A percentile compares a stretch with the other conserved stretches of the same genome.
Evolutionary conservation across 2,888 invertebrate species (phyloP).

Genomic region (Caenorhabditis sp.): DNA sequence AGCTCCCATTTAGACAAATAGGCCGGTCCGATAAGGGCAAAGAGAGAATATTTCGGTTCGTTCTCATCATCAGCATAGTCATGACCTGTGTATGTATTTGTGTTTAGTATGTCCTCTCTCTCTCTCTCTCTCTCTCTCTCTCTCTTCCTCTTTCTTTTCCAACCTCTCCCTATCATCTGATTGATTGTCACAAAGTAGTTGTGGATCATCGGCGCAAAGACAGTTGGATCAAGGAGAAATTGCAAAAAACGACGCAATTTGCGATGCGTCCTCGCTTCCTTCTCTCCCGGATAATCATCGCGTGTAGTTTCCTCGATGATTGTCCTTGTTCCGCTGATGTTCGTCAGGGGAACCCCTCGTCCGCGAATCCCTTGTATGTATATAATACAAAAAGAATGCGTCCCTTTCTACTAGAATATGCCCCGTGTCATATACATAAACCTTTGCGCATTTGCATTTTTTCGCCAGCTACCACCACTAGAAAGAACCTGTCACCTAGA

Average conservation of each 20-base stretch:
- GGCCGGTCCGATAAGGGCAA: conserved; percentile 34
- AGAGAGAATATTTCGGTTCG: conserved; percentile 22
- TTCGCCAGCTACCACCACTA: background rate
- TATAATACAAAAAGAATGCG: background rate
- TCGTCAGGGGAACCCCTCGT: background rate
- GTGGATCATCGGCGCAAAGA: background rate
- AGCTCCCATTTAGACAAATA: conserved; percentile 41
- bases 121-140: background rate
- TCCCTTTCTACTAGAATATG: background rate
- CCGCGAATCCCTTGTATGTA: background rate
- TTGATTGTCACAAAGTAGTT: background rate
- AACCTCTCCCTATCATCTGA: conserved; percentile 6
- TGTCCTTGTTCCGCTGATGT: conserved; percentile 36
- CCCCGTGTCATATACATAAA: conserved; percentile 34
- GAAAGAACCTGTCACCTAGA: background rate
- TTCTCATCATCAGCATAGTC: conserved; percentile 8
- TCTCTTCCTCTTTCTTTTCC: no score
- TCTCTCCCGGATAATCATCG: conserved; percentile 22
- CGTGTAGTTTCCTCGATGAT: conserved; percentile 1
- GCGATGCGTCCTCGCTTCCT: background rate
- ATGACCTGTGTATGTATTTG: conserved; percentile 13
- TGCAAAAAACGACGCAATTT: background rate
- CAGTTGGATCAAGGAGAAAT: background rate
- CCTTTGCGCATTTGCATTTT: conserved; percentile 14
- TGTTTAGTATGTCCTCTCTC: conserved; percentile 22